phyloP scores from a whole-genome alignment of 2,888 invertebrate genomes.

The Mesorhabditis belari region DNA sequence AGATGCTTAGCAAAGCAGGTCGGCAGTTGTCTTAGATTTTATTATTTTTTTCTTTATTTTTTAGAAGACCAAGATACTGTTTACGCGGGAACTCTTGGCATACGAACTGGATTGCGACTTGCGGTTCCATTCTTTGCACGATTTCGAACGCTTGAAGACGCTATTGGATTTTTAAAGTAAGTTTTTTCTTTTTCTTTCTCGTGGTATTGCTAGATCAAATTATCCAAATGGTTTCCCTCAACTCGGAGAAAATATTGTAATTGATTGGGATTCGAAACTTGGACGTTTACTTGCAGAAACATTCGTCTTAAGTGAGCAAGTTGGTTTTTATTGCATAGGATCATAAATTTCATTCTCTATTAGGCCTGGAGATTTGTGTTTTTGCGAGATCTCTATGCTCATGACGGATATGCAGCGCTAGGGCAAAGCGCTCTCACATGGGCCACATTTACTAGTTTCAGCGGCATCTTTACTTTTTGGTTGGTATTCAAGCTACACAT shows the following conservation, averaged over 20 bases:
- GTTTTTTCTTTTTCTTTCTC: background rate
- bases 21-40: background rate
- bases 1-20: constrained; percentile 18
- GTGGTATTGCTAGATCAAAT: background rate
- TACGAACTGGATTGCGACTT: constrained; percentile 36
- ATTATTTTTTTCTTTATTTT: constrained; percentile 4
- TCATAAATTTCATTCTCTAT: background rate
- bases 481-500: constrained; percentile 2
- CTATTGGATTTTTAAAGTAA: constrained; percentile 34
- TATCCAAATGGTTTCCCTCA: constrained; percentile 18
- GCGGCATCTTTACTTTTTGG: constrained; percentile 42
- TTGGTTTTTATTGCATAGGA: constrained; percentile 6
- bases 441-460: constrained; percentile 44
- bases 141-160: constrained; percentile 33
- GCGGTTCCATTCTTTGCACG: constrained; percentile 38
- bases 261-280: constrained; percentile 36
- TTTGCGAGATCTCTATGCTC: constrained; percentile 38
- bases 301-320: constrained; percentile 38
- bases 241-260: constrained; percentile 26
- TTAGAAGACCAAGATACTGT: constrained; percentile 36
- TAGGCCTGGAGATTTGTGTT: constrained; percentile 41
- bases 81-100: constrained; percentile 34
- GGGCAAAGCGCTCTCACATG: constrained; percentile 41
- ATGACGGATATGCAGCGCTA: constrained; percentile 43
- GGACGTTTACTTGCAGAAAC: constrained; percentile 39